These are phyloP conservation scores for Amorpha juglandis DNA, from an alignment of 2,888 invertebrate genomes.

Conservation along the genomic window DNA sequence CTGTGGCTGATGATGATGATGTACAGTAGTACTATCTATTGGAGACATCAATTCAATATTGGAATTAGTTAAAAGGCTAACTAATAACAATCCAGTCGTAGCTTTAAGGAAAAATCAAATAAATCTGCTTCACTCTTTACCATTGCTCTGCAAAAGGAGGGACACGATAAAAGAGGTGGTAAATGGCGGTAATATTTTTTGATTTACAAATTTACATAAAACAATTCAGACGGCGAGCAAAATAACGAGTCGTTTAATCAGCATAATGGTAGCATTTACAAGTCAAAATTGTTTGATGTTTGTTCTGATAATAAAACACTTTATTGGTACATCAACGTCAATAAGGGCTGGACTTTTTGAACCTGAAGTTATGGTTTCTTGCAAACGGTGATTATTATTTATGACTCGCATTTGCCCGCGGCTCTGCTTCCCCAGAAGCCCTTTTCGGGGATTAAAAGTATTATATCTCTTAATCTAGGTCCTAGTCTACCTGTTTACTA, in stretches of 20 bases:
- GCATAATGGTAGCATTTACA: conserved; percentile 45
- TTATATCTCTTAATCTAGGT: no score
- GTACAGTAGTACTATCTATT: no score
- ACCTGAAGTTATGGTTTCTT: conserved; percentile 1
- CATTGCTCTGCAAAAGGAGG: conserved; percentile 32
- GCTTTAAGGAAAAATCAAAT: conserved; percentile 18
- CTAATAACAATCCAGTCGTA: not conserved
- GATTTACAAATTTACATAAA: conserved; percentile 48
- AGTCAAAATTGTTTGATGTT: conserved; percentile 45
- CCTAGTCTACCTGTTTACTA: no score
- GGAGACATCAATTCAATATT: no score
- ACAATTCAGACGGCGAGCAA: conserved; percentile 38
- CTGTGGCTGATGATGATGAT: no score
- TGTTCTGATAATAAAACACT: conserved; percentile 39
- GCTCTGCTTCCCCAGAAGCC: no score
- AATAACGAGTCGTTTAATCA: conserved; percentile 43
- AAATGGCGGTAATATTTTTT: conserved; percentile 49
- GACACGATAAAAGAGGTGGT: conserved; percentile 42
- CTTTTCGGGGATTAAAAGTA: no score
- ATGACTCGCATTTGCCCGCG: no score
- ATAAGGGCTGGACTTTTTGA: not conserved
- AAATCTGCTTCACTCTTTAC: conserved; percentile 26
- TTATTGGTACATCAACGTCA: conserved; percentile 36
- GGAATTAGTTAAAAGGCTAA: no score
- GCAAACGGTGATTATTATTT: not conserved